Evolutionary conservation across 2,113 vertebrate genomes (phyloP).

Genomic region (Equus quagga): DNA sequence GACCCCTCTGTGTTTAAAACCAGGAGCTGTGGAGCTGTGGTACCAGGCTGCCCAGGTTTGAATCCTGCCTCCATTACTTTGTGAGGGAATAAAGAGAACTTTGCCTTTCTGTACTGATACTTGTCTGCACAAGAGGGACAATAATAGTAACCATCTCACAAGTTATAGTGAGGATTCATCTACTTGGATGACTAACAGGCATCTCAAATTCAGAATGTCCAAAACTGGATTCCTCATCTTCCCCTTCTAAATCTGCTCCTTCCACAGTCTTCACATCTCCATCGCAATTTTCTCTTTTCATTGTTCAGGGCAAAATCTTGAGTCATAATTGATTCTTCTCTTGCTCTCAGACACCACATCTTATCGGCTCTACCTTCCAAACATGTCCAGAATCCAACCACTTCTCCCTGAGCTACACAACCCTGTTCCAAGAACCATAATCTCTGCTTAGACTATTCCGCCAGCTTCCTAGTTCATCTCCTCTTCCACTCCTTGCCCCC

Average conservation of each 20-base stretch:
- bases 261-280: neutral
- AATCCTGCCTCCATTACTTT: neutral
- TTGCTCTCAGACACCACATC: neutral
- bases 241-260: neutral
- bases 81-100: neutral
- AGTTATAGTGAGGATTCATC: neutral
- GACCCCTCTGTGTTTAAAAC: neutral
- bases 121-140: neutral
- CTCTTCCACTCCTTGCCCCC: neutral
- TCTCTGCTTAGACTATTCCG: neutral
- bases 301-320: neutral
- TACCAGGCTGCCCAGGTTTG: neutral
- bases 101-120: neutral
- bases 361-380: neutral
- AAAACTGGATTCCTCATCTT: neutral
- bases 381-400: neutral
- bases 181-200: neutral
- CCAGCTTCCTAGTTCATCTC: neutral
- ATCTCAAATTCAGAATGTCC: neutral
- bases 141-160: neutral
- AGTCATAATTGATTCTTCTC: neutral
- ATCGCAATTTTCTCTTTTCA: neutral
- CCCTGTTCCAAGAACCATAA: neutral
- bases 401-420: neutral
- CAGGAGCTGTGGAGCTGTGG: neutral